A percentile compares a stretch with the other conserved stretches of the same genome.
Conservation (phyloP, 2,888 invertebrate species). For the Aspidiotus rigidus region DNA sequence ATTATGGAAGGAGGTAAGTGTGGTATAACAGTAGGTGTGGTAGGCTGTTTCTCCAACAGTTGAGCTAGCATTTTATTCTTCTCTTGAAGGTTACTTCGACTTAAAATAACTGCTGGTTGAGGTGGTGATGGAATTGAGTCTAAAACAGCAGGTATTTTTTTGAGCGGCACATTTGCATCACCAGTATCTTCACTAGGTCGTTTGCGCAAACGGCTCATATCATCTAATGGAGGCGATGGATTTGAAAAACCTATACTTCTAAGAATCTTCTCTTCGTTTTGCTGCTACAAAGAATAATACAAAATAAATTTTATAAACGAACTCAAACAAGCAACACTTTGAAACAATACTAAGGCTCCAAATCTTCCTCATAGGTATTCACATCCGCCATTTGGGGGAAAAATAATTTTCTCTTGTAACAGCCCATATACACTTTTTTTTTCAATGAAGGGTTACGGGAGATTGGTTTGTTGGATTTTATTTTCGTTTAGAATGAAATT, state of each 20-base stretch:
- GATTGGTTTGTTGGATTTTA: no score
- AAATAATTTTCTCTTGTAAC: no score
- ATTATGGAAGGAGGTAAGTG: slow-evolving; percentile 56
- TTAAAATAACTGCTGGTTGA: not conserved
- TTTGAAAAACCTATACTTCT: slow-evolving; percentile 27
- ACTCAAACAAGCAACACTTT: not conserved
- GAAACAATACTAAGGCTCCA: no score
- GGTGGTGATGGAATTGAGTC: slow-evolving; percentile 35
- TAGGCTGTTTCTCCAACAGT: slow-evolving; percentile 65
- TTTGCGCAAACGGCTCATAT: slow-evolving; percentile 48
- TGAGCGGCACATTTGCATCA: slow-evolving; percentile 46
- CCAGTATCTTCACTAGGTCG: slow-evolving; percentile 55
- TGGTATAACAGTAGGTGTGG: slow-evolving; percentile 53
- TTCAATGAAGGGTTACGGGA: no score
- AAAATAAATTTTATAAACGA: not conserved
- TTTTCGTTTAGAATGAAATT: no score
- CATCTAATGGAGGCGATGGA: slow-evolving; percentile 38
- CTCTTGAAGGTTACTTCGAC: slow-evolving; percentile 60
- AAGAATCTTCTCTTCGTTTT: slow-evolving; percentile 16
- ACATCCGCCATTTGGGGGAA: no score
- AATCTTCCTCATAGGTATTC: no score
- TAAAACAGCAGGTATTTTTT: slow-evolving; percentile 43
- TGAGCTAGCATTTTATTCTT: slow-evolving; percentile 78
- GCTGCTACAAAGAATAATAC: not conserved
- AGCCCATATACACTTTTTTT: no score